Base-by-base conservation (phyloP, 1,140 invertebrate species). In the Acyrthosiphon pisum region DNA sequence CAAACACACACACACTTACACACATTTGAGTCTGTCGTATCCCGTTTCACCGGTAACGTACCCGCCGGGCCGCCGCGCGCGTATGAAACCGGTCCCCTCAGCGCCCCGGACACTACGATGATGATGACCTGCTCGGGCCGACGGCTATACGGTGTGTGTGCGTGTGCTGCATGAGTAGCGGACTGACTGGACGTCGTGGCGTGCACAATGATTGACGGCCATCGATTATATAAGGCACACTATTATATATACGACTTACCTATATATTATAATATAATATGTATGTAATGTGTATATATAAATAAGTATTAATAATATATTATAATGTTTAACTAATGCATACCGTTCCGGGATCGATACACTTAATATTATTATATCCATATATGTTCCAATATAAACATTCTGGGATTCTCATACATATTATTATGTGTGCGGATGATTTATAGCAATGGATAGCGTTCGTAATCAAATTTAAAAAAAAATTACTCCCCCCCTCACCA, bases 1-100 rank as follows among this genome's bases (percentile, higher is more conserved):
- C 22, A 22, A 14, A 53, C 26, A 30, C 30, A 1, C 23, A 56
- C 56, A 30, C 56, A 26, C 30, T 8, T 30, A 68, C 60, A 68
- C 60, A 68, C 30, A 18, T 7, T n/a, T 6, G 30, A 35, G 60
- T 76, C 14, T 4, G 30, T 76, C 60, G 60, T 76, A 76, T 76
- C 60, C 60, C 60, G 60, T 76, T 68, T 76, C 60, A 76, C 22
- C 60, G 60, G 60, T 76, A 76, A 76, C 60, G 60, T 76, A 76
- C 60, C 60, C 60, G 60, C 60, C 60, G 60, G 60, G 60, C 60
- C 60, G n/a, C 60, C 60, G 60, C 50, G 60, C 56, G 26, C 14
- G n/a, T 76, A 76, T 6, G 60, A 76, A 76, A 76, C 60, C 60
- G 60, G 60, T 76, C 60, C 60, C 60, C 60, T 76, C 60, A 76